These are phyloP conservation scores for Chloropsis cyanopogon DNA, from an alignment of 2,113 vertebrate genomes.

Conservation along the genomic window DNA sequence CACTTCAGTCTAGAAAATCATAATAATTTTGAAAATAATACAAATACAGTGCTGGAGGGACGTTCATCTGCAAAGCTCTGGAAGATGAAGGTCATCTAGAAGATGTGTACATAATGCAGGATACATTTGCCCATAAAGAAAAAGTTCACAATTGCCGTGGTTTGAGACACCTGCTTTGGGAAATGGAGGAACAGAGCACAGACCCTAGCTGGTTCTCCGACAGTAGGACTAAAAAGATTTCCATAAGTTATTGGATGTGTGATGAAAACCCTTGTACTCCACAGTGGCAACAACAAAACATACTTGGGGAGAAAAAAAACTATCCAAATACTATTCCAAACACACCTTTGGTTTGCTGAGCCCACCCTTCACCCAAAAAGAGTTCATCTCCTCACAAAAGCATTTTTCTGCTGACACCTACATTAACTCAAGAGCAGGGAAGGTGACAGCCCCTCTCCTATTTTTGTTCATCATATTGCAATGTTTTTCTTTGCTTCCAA, in stretches of 20 bases:
- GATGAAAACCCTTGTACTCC: not conserved
- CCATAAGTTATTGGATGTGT: not conserved
- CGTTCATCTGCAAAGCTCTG: not conserved
- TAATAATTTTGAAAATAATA: not conserved
- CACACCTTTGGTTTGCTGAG: not conserved
- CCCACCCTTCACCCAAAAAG: not conserved
- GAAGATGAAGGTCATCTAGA: not conserved
- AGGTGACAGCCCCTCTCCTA: not conserved
- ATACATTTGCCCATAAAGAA: not conserved
- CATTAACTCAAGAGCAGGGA: not conserved
- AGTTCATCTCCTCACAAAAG: not conserved
- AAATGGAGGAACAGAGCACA: not conserved
- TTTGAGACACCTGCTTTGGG: not conserved
- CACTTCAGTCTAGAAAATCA: not conserved
- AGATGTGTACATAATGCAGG: not conserved
- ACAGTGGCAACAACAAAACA: accelerated
- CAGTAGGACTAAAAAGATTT: not conserved
- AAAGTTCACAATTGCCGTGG: not conserved
- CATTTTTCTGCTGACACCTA: not conserved
- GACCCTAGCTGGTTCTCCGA: accelerated
- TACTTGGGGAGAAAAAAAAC: accelerated
- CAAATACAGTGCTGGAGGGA: not conserved
- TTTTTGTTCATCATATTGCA: not conserved
- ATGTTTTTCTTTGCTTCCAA: not conserved
- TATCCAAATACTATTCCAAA: not conserved